phyloP scores from a whole-genome alignment of 2,888 invertebrate genomes.

The Noctua janthe region DNA sequence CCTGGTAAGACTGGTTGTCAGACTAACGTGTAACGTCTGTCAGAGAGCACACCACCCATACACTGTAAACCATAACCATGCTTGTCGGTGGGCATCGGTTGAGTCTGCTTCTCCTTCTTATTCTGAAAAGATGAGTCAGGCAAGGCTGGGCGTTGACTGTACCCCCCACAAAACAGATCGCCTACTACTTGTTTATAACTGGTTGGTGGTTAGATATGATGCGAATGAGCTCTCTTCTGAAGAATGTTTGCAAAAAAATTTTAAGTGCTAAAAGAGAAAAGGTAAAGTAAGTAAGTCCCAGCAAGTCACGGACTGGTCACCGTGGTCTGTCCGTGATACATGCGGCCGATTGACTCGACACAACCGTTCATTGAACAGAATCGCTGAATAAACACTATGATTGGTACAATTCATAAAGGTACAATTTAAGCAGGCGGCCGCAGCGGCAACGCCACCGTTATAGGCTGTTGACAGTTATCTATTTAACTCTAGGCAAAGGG shows the following conservation, averaged over 20 bases:
- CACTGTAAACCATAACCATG: not conserved
- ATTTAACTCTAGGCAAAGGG: no score
- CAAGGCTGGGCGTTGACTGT: not conserved
- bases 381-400: not conserved
- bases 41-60: no score
- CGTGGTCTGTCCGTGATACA: not conserved
- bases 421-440: not conserved
- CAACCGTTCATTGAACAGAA: not conserved
- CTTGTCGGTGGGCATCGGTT: not conserved
- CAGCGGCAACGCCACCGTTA: no score
- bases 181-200: not conserved
- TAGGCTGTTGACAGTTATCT: no score
- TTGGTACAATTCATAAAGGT: not conserved
- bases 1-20: no score
- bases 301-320: not conserved
- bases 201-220: not conserved
- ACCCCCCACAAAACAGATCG: not conserved
- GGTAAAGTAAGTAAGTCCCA: not conserved
- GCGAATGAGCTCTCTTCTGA: not conserved
- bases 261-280: constrained; percentile 2
- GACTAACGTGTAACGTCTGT: not conserved
- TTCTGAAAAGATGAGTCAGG: no score
- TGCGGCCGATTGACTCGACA: constrained; percentile 18
- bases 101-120: not conserved
- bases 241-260: not conserved